These are phyloP conservation scores for Elysia crispata DNA, from an alignment of 2,888 invertebrate genomes.

Conservation along the genomic window DNA sequence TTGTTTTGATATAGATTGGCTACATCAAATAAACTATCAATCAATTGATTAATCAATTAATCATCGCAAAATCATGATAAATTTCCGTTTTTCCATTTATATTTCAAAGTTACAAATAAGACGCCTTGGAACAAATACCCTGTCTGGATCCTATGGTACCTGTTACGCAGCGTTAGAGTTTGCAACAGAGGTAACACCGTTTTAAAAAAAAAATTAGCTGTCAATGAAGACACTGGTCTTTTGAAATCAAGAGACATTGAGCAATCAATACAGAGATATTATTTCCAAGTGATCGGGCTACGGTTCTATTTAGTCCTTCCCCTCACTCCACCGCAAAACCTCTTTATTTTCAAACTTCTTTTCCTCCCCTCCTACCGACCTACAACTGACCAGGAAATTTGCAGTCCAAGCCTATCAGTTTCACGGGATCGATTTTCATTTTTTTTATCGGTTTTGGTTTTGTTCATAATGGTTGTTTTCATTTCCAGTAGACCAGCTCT, in stretches of 20 bases:
- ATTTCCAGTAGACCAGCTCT: not conserved
- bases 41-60: not conserved
- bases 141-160: too few relatives aligned
- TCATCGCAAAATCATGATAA: too few relatives aligned
- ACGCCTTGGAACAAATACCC: too few relatives aligned
- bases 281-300: too few relatives aligned
- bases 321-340: not conserved
- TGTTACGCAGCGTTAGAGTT: too few relatives aligned
- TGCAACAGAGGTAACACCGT: too few relatives aligned
- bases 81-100: too few relatives aligned
- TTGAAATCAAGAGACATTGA: too few relatives aligned
- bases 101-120: too few relatives aligned
- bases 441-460: not conserved
- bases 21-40: not conserved
- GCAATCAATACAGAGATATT: too few relatives aligned
- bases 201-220: too few relatives aligned
- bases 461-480: not conserved
- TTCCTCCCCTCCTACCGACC: not conserved
- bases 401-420: not conserved
- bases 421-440: slow-evolving; percentile 2
- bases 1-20: not conserved
- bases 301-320: not conserved
- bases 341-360: not conserved
- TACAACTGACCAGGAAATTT: not conserved
- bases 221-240: too few relatives aligned